These are phyloP conservation scores for Larimichthys crocea DNA, from an alignment of 2,113 vertebrate species.

Conservation along the genomic window DNA sequence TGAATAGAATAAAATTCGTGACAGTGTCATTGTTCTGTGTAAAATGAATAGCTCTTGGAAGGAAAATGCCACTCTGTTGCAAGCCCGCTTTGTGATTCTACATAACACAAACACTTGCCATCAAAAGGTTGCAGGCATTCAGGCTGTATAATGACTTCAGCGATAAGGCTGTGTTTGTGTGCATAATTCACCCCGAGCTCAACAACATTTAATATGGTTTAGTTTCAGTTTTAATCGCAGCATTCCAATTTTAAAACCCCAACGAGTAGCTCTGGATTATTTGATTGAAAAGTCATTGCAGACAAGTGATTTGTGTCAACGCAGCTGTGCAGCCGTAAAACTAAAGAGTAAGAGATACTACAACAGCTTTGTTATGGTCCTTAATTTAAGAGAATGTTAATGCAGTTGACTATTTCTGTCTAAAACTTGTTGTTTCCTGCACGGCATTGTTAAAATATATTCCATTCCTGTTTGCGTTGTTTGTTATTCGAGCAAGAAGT, in stretches of 20 bases:
- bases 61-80: conserved; percentile 30
- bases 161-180: conserved; percentile 35
- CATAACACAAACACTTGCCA: conserved; percentile 47
- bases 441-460: conserved; percentile 52
- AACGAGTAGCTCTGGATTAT: conserved; percentile 19
- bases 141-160: conserved; percentile 36
- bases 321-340: conserved; percentile 13
- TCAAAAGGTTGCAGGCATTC: conserved; percentile 50
- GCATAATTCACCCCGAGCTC: conserved; percentile 37
- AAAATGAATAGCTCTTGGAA: conserved; percentile 42
- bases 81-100: conserved; percentile 27
- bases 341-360: background rate
- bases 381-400: conserved; percentile 46
- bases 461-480: conserved; percentile 44
- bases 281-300: conserved; percentile 23
- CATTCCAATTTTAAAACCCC: conserved; percentile 25
- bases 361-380: conserved; percentile 3
- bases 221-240: conserved; percentile 37
- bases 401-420: conserved; percentile 26
- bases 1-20: conserved; percentile 31
- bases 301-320: conserved; percentile 25
- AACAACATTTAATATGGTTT: conserved; percentile 37
- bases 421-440: conserved; percentile 19
- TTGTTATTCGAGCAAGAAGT: conserved; percentile 50
- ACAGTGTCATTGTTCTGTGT: conserved; percentile 36